These are phyloP conservation scores for Caradrina kadenii DNA, from an alignment of 2,888 invertebrate genomes.

Conservation along the genomic window DNA sequence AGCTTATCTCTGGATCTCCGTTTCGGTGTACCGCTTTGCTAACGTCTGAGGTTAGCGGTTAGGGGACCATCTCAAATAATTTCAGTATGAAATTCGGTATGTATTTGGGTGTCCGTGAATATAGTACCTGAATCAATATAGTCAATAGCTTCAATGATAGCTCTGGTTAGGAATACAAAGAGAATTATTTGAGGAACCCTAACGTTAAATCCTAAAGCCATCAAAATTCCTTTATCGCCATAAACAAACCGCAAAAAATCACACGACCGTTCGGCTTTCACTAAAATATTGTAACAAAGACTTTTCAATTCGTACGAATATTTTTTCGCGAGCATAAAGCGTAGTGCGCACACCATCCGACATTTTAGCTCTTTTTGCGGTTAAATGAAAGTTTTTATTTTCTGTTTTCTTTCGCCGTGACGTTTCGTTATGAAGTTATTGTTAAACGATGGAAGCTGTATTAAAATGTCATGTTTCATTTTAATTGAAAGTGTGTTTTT, in stretches of 20 bases:
- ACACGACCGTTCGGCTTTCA: constrained; percentile 63
- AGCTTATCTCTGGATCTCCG: constrained; percentile 48
- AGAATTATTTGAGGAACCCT: constrained; percentile 32
- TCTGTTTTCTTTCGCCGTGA: constrained; percentile 40
- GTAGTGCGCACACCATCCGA: constrained; percentile 59
- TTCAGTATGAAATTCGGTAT: neutral
- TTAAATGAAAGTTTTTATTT: constrained; percentile 54
- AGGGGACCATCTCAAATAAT: constrained; percentile 1
- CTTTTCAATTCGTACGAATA: constrained; percentile 71
- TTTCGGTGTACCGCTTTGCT: constrained; percentile 38
- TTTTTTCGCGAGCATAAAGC: constrained; percentile 68
- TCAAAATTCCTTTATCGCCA: constrained; percentile 53
- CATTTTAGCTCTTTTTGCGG: constrained; percentile 61
- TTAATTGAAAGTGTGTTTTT: constrained; percentile 16
- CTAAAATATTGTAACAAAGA: constrained; percentile 72
- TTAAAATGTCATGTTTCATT: constrained; percentile 38
- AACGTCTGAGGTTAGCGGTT: constrained; percentile 18
- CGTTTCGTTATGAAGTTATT: constrained; percentile 34
- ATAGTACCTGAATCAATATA: neutral
- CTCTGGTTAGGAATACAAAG: neutral
- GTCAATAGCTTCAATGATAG: neutral
- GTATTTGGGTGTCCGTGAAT: neutral
- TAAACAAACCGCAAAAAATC: constrained; percentile 68
- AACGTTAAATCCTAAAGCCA: constrained; percentile 43
- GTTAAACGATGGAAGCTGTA: constrained; percentile 42